Evolutionary conservation across 2,113 vertebrate genomes (phyloP).

Genomic region (Myrmecophaga tridactyla): DNA sequence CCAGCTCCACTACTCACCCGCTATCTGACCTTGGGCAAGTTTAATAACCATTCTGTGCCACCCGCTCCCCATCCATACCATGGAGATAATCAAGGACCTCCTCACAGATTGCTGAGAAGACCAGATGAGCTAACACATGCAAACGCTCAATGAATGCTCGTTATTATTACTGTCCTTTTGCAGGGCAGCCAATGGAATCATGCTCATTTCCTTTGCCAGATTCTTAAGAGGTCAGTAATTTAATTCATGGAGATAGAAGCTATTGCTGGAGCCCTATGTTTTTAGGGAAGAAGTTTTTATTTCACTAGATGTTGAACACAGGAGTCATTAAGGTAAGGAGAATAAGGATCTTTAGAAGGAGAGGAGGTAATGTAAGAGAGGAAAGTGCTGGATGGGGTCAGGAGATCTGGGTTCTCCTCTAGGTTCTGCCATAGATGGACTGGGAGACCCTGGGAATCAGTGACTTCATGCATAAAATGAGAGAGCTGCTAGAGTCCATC

Average conservation of each 20-base stretch:
- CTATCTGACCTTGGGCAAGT: not conserved
- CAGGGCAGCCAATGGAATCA: not conserved
- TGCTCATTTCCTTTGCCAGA: not conserved
- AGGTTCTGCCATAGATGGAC: not conserved
- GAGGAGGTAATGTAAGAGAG: not conserved
- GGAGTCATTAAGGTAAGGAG: not conserved
- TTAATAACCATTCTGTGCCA: not conserved
- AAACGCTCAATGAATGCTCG: not conserved
- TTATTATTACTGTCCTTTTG: not conserved
- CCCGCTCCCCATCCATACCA: rapidly evolving
- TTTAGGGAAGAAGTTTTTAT: not conserved
- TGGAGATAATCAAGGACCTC: not conserved
- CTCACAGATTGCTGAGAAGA: not conserved
- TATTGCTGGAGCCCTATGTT: not conserved
- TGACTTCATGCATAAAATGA: not conserved
- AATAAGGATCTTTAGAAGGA: not conserved
- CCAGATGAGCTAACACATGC: no score
- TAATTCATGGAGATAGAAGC: not conserved
- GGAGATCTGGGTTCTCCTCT: not conserved
- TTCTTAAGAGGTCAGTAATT: not conserved
- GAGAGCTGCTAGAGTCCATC: not conserved
- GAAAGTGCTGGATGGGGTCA: not conserved
- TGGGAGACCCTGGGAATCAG: not conserved
- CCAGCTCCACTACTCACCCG: not conserved
- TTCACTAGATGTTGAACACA: not conserved